These are phyloP conservation scores for Gopherus evgoodei DNA, from an alignment of 2,113 vertebrate species.

Conservation along the genomic window DNA sequence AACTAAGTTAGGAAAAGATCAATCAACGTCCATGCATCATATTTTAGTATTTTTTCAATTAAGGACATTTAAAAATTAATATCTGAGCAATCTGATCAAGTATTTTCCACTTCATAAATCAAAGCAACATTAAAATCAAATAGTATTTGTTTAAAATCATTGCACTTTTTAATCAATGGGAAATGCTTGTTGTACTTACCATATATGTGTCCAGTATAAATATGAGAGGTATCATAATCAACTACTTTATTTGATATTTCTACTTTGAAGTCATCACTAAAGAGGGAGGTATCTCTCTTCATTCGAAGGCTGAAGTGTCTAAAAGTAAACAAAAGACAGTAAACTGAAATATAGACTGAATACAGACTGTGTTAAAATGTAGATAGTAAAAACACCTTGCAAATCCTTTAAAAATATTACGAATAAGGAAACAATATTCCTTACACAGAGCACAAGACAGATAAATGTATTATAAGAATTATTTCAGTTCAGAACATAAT, in stretches of 20 bases:
- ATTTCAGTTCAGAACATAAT: not conserved
- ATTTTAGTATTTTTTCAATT: not conserved
- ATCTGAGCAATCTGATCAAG: not conserved
- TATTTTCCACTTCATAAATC: not conserved
- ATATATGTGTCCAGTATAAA: constrained; percentile 95
- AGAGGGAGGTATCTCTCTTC: constrained; percentile 92
- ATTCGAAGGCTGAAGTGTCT: constrained; percentile 96
- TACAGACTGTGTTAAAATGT: not conserved
- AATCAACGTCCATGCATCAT: not conserved
- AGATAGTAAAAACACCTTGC: not conserved
- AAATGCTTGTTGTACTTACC: constrained; percentile 82
- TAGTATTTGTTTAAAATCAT: not conserved
- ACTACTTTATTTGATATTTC: constrained; percentile 87
- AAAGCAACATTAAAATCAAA: not conserved
- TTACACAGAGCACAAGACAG: not conserved
- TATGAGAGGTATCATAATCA: constrained; percentile 94
- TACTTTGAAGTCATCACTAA: constrained; percentile 91
- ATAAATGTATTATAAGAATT: not conserved
- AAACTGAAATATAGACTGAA: constrained; percentile 25
- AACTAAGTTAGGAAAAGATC: not conserved
- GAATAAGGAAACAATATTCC: not conserved
- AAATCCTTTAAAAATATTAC: not conserved
- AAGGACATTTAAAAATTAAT: not conserved
- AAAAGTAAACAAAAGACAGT: constrained; percentile 30
- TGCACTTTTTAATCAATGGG: not conserved